phyloP scores from a whole-genome alignment of 2,888 invertebrate genomes.

The Patella caerulea region DNA sequence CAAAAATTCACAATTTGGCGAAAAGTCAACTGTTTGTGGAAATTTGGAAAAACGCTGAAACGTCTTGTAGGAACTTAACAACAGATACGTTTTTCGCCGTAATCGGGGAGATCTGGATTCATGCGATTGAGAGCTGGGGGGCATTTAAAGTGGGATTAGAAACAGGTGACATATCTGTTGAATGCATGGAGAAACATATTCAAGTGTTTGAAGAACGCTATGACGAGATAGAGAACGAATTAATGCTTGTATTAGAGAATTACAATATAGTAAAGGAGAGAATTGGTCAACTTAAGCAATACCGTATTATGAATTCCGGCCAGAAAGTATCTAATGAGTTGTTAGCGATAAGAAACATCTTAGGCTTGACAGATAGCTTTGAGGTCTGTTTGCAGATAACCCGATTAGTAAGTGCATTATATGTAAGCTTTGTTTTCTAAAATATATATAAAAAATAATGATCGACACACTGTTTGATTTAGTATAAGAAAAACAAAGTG shows the following conservation, averaged over 20 bases:
- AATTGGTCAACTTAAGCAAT: not conserved
- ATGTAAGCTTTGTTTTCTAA: no score
- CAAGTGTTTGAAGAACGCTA: not conserved
- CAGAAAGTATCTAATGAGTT: not conserved
- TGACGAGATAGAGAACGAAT: not conserved
- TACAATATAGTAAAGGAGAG: not conserved
- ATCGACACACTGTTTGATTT: no score
- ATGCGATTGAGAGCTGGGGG: not conserved
- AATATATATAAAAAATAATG: no score
- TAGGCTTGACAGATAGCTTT: not conserved
- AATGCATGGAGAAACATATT: not conserved
- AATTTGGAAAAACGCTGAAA: not conserved
- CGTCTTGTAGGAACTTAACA: not conserved
- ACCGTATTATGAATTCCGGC: not conserved
- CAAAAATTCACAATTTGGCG: not conserved
- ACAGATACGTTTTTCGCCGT: not conserved
- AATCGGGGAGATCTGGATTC: not conserved
- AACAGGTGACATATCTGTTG: not conserved
- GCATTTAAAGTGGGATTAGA: not conserved
- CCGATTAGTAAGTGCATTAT: no score
- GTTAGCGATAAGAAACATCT: not conserved
- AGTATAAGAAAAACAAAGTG: no score
- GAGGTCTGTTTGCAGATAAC: not conserved
- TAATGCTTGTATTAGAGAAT: not conserved
- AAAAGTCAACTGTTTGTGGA: not conserved